These are phyloP conservation scores for Cladopsammia gracilis DNA, from an alignment of 64 coral and sea anemone genomes.

Conservation along the genomic window DNA sequence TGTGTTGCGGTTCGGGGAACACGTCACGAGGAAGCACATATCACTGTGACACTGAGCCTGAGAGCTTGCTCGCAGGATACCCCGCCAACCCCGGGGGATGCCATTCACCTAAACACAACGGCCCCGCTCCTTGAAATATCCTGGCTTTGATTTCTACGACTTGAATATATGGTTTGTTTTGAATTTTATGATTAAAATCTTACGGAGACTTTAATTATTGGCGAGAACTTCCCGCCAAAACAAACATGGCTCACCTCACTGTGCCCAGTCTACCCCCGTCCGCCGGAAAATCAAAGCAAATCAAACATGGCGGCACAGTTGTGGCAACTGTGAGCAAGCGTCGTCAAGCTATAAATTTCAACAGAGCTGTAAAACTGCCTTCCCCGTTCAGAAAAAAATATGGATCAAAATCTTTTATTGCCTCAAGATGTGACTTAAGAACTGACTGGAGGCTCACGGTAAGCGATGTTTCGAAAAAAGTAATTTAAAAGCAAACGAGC, in stretches of 20 bases:
- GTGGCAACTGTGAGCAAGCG: background rate
- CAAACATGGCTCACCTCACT: too few species aligned
- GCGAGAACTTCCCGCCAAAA: background rate
- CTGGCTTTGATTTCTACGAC: too few species aligned
- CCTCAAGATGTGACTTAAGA: slow-evolving; percentile 5
- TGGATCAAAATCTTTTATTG: background rate
- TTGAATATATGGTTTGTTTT: too few species aligned
- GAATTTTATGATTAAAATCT: too few species aligned
- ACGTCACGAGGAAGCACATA: too few species aligned
- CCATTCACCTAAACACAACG: too few species aligned
- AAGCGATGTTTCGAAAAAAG: background rate
- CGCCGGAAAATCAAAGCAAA: background rate
- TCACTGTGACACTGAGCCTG: too few species aligned
- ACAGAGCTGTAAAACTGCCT: background rate
- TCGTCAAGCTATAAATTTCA: background rate
- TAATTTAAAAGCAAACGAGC: background rate
- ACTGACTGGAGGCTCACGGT: background rate
- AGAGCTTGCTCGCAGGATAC: too few species aligned
- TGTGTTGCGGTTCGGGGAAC: too few species aligned
- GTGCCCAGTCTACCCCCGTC: background rate
- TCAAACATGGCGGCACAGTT: slow-evolving; percentile 35
- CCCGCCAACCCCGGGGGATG: too few species aligned
- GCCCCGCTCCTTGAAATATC: too few species aligned
- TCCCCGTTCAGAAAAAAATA: background rate
- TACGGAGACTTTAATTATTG: too few species aligned